Conservation (phyloP, 2,888 invertebrate species). For the Cerastoderma edule region DNA sequence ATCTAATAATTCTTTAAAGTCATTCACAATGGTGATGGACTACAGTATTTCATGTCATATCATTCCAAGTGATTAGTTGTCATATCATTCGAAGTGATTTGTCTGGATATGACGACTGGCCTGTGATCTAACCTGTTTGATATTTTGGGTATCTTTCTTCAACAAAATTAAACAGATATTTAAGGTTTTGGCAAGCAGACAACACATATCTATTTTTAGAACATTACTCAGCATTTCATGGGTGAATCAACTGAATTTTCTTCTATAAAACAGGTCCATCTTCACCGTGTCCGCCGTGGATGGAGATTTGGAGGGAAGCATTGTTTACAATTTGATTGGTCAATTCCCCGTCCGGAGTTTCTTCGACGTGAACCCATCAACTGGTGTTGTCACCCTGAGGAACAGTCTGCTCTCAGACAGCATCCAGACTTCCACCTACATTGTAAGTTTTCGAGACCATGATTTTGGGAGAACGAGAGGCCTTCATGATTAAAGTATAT, state of each 20-base stretch:
- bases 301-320: constrained; percentile 65
- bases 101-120: no score
- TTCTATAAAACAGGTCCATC: constrained; percentile 64
- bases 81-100: no score
- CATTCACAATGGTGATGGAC: no score
- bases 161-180: no score
- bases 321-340: constrained; percentile 67
- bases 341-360: constrained; percentile 71
- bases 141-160: no score
- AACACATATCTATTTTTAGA: no score
- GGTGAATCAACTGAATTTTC: no score
- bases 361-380: constrained; percentile 61
- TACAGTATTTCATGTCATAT: no score
- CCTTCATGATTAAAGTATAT: neutral
- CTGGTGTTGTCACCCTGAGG: constrained; percentile 62
- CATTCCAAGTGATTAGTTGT: no score
- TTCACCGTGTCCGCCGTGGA: constrained; percentile 69
- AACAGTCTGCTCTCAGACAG: constrained; percentile 71
- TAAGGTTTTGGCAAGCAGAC: no score
- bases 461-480: neutral
- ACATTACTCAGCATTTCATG: no score
- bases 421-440: constrained; percentile 70
- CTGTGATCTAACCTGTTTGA: no score
- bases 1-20: neutral
- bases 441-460: constrained; percentile 62